phyloP scores from a whole-genome alignment of 2,113 vertebrate species.

The Ameiurus melas region DNA sequence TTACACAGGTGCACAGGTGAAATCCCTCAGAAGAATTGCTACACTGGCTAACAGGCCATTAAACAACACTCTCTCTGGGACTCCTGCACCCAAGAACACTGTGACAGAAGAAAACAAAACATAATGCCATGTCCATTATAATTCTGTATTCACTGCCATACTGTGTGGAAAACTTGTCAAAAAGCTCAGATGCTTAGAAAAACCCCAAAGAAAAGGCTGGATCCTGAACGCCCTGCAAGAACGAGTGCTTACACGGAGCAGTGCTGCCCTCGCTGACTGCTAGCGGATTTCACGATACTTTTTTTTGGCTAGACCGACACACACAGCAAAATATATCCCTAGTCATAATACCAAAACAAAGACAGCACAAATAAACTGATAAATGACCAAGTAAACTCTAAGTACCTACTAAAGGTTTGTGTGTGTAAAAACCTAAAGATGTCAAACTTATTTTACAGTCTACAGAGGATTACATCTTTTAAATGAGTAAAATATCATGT shows the following conservation, averaged over 20 bases:
- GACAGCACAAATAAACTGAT: not conserved
- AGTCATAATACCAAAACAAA: not conserved
- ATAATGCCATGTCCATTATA: conserved; percentile 12
- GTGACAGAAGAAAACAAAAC: not conserved
- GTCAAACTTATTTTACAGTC: not conserved
- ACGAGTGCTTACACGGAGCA: not conserved
- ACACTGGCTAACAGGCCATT: conserved; percentile 28
- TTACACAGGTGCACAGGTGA: conserved; percentile 8
- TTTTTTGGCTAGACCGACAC: not conserved
- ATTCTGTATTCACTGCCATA: conserved; percentile 12
- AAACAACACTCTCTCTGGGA: not conserved
- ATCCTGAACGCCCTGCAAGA: not conserved
- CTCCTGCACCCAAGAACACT: conserved; percentile 4
- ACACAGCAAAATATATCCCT: not conserved
- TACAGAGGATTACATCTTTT: not conserved
- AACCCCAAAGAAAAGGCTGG: not conserved
- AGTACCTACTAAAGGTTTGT: too few species aligned
- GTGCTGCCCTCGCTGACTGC: not conserved
- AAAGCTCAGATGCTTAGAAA: conserved; percentile 1
- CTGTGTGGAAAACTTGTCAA: conserved; percentile 7
- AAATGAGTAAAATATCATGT: not conserved
- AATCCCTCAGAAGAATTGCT: not conserved
- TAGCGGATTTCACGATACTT: not conserved
- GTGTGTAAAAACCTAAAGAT: not conserved
- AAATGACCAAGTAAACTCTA: not conserved